These are phyloP conservation scores for Halcyon chelicuti DNA, from an alignment of 2,797 vertebrate species.

Conservation along the genomic window DNA sequence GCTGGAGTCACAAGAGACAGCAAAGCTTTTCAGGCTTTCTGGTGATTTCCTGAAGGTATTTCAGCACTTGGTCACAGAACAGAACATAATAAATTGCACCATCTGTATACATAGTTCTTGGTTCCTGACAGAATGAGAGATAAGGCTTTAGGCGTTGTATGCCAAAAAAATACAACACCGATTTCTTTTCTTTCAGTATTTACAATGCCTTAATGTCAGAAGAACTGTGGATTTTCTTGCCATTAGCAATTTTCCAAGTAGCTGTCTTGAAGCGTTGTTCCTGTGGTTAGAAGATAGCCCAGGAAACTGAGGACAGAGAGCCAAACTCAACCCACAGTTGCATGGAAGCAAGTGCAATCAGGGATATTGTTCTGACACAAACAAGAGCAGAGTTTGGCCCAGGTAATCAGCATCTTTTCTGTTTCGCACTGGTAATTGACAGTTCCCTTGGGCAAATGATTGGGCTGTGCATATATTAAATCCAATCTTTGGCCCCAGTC, in stretches of 20 bases:
- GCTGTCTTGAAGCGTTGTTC: neutral
- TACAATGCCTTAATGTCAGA: constrained; percentile 58
- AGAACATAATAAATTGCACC: constrained; percentile 53
- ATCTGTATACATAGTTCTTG: constrained; percentile 57
- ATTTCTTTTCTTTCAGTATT: constrained; percentile 57
- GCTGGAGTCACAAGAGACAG: constrained; percentile 49
- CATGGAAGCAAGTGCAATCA: neutral
- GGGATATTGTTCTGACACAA: constrained; percentile 14
- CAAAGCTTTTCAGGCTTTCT: constrained; percentile 61
- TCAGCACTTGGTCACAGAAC: constrained; percentile 64
- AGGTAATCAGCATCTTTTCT: constrained; percentile 37
- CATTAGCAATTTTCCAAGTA: constrained; percentile 31
- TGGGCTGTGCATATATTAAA: neutral
- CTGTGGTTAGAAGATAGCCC: constrained; percentile 4
- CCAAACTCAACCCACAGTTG: neutral
- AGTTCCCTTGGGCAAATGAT: neutral
- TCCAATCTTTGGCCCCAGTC: neutral
- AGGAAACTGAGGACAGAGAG: neutral
- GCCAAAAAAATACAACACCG: constrained; percentile 49
- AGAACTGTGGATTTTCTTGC: constrained; percentile 48
- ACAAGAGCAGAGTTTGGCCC: constrained; percentile 16
- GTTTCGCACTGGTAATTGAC: neutral
- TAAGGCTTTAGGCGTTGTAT: constrained; percentile 61
- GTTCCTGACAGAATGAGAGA: constrained; percentile 65
- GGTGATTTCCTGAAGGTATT: constrained; percentile 73